Evolutionary conservation across 2,113 vertebrate genomes (phyloP), one percentile per base, ranked within the genome.

Genomic region (Mormoops blainvillei): DNA sequence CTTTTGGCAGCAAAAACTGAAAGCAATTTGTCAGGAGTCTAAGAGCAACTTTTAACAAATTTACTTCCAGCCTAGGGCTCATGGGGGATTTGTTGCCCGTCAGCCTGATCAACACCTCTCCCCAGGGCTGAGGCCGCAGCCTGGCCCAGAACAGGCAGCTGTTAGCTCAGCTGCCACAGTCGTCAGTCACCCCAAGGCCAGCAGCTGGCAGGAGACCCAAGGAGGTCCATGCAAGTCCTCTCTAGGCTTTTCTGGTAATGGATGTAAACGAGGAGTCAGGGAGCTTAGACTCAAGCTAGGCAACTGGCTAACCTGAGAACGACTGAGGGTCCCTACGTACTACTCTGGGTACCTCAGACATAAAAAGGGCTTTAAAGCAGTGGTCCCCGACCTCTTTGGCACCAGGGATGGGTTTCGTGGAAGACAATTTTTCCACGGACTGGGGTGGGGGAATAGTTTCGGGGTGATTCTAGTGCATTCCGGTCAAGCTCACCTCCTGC

Each of bases 21-120:
- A 91, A 97, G 91, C 91, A 97, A 94, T 96, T 96, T 98, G 97
- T 96, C 96, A 93, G 31, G 80, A 82, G 74, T 54, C 94, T 96
- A 93, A 96, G 82, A 97, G 86, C 92, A 96, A 83, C 95, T 88
- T 97, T 96, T 78, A 86, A 85, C 70, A 89, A 73, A 94, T 91
- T 92, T 91, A 95, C 90, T 93, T 95, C 91, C 86, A 96, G 58
- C 68, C 77, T 26, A n/a, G 90, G 67, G 63, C 88, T 96, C 96
- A 93, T 61, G 80, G 74, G 56, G 80, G 61, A 87, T 92, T 76
- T 96, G 94, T 22, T 86, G 24, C 61, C 45, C 36, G 3, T 86
- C 70, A 56, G 81, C 50, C 92, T 63, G 80, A 94, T 92, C 87
- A 92, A 94, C 89, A 89, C 74, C 84, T 97, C 84, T 63, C 52